Conservation (phyloP, 2,113 vertebrate genomes). For the Charina bottae region DNA sequence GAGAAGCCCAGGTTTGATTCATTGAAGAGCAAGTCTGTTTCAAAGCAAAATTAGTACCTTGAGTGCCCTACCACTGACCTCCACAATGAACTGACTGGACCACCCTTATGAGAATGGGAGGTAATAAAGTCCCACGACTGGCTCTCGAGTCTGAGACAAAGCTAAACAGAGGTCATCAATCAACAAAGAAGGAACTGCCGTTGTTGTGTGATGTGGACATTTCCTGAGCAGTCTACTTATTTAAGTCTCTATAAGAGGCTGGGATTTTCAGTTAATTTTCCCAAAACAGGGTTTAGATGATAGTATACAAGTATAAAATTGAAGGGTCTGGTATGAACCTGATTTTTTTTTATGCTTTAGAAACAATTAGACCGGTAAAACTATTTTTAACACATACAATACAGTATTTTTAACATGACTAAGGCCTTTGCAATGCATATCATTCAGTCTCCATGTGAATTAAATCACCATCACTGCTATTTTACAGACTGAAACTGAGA, state of each 20-base stretch:
- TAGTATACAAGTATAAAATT: neutral
- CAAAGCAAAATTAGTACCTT: constrained; percentile 69
- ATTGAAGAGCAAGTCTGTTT: constrained; percentile 54
- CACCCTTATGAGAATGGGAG: constrained; percentile 79
- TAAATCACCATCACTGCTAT: neutral
- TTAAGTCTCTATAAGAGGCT: constrained; percentile 61
- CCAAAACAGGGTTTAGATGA: neutral
- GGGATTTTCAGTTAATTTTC: constrained; percentile 32
- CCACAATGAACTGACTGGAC: constrained; percentile 81
- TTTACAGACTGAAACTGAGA: neutral
- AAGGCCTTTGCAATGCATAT: neutral
- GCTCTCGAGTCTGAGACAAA: constrained; percentile 70
- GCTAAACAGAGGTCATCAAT: constrained; percentile 77
- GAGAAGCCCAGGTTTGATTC: constrained; percentile 70
- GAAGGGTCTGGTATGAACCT: neutral
- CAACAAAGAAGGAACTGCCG: constrained; percentile 76
- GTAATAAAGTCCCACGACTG: constrained; percentile 77
- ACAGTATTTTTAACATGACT: neutral
- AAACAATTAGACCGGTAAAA: neutral
- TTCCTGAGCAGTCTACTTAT: constrained; percentile 74
- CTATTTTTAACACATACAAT: neutral
- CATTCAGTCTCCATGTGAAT: neutral
- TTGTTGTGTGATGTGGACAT: constrained; percentile 80
- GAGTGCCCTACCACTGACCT: constrained; percentile 79
- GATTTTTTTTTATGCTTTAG: neutral